phyloP scores from a whole-genome alignment of 2,888 invertebrate genomes.

The Mythimna pallens region DNA sequence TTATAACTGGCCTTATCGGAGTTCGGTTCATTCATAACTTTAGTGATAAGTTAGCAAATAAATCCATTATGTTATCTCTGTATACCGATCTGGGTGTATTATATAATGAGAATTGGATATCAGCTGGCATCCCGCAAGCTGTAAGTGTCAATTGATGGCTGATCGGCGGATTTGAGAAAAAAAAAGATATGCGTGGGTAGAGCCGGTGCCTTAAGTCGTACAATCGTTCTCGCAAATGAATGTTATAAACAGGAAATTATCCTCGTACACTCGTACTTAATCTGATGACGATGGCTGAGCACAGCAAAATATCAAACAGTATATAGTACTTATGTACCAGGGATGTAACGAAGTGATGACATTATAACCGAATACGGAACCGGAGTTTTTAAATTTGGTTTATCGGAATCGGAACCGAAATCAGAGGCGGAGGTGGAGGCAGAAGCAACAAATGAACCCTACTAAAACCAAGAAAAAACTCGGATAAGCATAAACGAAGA shows the following conservation, averaged over 20 bases:
- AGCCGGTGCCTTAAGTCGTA: conserved; percentile 6
- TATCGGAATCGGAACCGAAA: no score
- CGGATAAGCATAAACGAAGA: no score
- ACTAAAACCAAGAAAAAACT: no score
- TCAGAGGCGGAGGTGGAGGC: no score
- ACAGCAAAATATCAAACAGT: background rate
- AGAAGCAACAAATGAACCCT: no score
- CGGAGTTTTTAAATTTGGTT: no score
- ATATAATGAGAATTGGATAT: conserved; percentile 55
- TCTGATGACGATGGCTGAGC: background rate
- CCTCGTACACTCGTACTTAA: conserved; percentile 4
- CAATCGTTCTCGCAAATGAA: conserved; percentile 30
- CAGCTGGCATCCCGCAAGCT: conserved; percentile 49
- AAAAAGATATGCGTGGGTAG: conserved; percentile 28
- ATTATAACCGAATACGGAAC: no score
- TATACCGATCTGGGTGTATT: conserved; percentile 58
- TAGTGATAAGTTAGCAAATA: conserved; percentile 66
- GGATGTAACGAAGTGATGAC: no score
- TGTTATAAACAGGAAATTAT: conserved; percentile 25
- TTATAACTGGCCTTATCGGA: conserved; percentile 60
- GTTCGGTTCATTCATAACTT: conserved; percentile 67
- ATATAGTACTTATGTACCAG: no score
- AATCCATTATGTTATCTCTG: conserved; percentile 65
- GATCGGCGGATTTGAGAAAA: conserved; percentile 30
- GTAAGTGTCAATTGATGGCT: conserved; percentile 39